Percentiles rank a stretch among this genome's conserved stretches.
These are phyloP conservation scores for Lacanobia wlatinum DNA, from an alignment of 2,888 invertebrate species.

Conservation along the genomic window DNA sequence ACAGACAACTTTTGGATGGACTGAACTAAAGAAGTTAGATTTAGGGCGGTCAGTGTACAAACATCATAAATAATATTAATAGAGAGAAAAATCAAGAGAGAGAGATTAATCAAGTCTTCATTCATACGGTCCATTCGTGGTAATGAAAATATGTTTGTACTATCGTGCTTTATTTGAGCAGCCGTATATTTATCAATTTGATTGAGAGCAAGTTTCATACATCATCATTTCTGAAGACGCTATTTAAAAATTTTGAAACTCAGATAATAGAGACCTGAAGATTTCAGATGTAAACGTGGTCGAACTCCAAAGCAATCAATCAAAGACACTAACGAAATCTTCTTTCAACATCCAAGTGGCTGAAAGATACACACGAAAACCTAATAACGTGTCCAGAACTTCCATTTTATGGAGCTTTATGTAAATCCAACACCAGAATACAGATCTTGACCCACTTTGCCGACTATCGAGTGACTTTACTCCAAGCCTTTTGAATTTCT, in stretches of 20 bases:
- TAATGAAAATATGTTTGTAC: neutral
- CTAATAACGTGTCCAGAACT: slow-evolving; percentile 37
- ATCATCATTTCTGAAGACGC: neutral
- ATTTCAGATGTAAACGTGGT: neutral
- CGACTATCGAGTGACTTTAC: slow-evolving; percentile 49
- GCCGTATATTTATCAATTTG: neutral
- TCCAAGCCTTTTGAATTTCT: slow-evolving; percentile 60
- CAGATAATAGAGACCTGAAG: neutral
- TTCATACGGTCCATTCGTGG: neutral
- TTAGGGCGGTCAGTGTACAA: too few species aligned
- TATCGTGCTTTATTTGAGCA: neutral
- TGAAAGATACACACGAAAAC: slow-evolving; percentile 24
- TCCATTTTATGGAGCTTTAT: slow-evolving; percentile 21
- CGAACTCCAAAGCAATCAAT: slow-evolving; percentile 23
- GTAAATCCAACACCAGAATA: slow-evolving; percentile 55
- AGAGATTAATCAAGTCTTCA: neutral
- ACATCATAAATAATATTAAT: too few species aligned
- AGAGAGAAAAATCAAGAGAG: too few species aligned
- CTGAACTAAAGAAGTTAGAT: too few species aligned
- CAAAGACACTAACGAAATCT: slow-evolving; percentile 5
- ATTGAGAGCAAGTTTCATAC: neutral
- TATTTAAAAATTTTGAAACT: too few species aligned
- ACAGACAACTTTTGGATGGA: too few species aligned
- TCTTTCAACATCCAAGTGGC: neutral
- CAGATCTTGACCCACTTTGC: slow-evolving; percentile 62